Evolutionary conservation across 1,140 invertebrate species (phyloP), one percentile per base, ranked within the genome.

Genomic region (Magallana ariakensis): DNA sequence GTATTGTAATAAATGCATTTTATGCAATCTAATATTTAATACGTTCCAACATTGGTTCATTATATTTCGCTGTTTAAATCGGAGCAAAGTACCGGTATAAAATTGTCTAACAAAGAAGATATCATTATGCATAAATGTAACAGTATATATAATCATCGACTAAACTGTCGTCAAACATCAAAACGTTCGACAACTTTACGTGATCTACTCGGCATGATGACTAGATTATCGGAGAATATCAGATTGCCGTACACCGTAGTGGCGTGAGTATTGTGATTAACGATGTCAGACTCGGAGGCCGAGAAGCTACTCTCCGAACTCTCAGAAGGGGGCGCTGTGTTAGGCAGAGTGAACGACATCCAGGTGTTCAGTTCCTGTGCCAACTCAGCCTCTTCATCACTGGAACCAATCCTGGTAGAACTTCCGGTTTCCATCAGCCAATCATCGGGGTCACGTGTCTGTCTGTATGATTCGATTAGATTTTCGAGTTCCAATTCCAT

Each of bases 271-370:
- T 87, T 87, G 9, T 87, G 82, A 57, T 87, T 87, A 8, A 87
- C 56, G 7, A 87, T 87, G 66, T 87, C 86, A 15, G 86, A 87
- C n/a, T 82, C 22, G 19, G 86, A 84, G 26, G 83, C 86, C 7
- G 86, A 87, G 11, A 87, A 82, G 33, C 58, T 83, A 70, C 86
- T 87, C 19, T 84, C 83, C 0, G 83, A 87, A 84, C 86, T 87
- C 16, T 56, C 33, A 8, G 82, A 75, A 19, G 86, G 84, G 13
- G 19, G 54, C 33, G 81, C 55, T 33, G 54, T 22, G 46, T 87
- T 54, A 55, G 55, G 75, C 22, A 87, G n/a, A 13, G 66, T 80
- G 66, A 80, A 87, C 10, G 81, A 80, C 19, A 66, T 75, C 82
- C 82, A 87, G 9, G 82, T 46, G 46, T 84, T 87, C 6, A 81